Percentiles rank a stretch among this genome's conserved stretches.
Conservation (phyloP, 2,888 invertebrate species). For the Diadromus collaris region DNA sequence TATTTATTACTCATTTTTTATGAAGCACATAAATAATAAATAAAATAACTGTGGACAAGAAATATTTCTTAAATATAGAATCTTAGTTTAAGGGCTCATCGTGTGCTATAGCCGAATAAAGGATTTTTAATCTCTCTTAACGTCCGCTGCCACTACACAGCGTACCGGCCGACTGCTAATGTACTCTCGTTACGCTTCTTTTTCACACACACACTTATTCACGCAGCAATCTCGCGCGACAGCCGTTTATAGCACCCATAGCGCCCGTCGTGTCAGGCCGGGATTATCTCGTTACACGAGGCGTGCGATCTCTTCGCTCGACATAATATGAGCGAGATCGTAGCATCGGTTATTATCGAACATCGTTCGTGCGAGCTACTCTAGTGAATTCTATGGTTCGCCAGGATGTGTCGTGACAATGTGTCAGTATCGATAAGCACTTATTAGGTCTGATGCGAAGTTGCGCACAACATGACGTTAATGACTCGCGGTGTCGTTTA, state of each 20-base stretch:
- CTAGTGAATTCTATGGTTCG: conserved; percentile 14
- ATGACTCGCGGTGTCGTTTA: conserved; percentile 8
- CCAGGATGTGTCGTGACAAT: background rate
- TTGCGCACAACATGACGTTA: conserved; percentile 13
- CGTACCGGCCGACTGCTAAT: no score
- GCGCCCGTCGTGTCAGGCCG: conserved; percentile 1
- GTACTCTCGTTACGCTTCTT: background rate
- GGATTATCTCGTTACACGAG: conserved; percentile 36
- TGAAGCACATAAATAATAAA: no score
- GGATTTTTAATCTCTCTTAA: no score
- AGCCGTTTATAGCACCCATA: conserved; percentile 27
- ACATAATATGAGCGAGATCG: conserved; percentile 14
- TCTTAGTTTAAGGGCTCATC: no score
- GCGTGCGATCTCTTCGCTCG: conserved; percentile 28
- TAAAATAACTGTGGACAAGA: no score
- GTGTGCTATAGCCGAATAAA: no score
- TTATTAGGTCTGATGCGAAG: conserved; percentile 46
- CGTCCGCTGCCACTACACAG: no score
- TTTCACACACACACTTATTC: conserved; percentile 27
- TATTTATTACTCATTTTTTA: no score
- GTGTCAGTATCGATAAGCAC: conserved; percentile 41
- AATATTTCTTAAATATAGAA: no score
- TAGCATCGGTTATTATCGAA: conserved; percentile 25
- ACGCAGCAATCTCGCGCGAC: conserved; percentile 21
- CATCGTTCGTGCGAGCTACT: conserved; percentile 1